These are phyloP conservation scores for Phocides pigmalion DNA, from an alignment of 1,140 invertebrate genomes.

Conservation along the genomic window DNA sequence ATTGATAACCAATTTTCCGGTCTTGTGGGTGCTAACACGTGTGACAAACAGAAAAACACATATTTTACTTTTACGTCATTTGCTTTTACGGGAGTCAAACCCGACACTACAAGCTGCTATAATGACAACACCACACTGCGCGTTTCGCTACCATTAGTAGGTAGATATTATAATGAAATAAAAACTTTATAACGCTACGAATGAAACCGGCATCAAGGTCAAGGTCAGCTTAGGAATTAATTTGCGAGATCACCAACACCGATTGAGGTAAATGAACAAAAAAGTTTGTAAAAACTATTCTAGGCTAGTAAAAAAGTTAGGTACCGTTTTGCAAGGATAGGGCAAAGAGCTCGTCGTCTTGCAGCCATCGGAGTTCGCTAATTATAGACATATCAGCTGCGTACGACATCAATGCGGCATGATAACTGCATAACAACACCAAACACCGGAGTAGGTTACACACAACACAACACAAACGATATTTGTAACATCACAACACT, in stretches of 20 bases:
- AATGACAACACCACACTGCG: neutral
- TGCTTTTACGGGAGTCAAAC: neutral
- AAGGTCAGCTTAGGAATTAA: constrained; percentile 17
- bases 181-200: neutral
- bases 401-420: constrained; percentile 77
- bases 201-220: constrained; percentile 20
- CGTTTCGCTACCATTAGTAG: neutral
- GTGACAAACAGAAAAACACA: too few species aligned
- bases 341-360: constrained; percentile 76
- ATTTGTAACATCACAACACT: constrained; percentile 65
- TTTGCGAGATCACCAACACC: constrained; percentile 17
- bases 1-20: neutral
- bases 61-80: too few species aligned
- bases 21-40: too few species aligned
- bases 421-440: constrained; percentile 70
- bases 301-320: constrained; percentile 19
- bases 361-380: constrained; percentile 79
- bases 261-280: constrained; percentile 35
- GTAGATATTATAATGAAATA: neutral
- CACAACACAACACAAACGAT: constrained; percentile 58
- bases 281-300: constrained; percentile 21
- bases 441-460: constrained; percentile 48
- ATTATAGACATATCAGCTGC: constrained; percentile 81
- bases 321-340: constrained; percentile 79
- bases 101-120: neutral